These are phyloP conservation scores for Hydriomena furcata DNA, from an alignment of 2,888 invertebrate genomes.

Conservation along the genomic window DNA sequence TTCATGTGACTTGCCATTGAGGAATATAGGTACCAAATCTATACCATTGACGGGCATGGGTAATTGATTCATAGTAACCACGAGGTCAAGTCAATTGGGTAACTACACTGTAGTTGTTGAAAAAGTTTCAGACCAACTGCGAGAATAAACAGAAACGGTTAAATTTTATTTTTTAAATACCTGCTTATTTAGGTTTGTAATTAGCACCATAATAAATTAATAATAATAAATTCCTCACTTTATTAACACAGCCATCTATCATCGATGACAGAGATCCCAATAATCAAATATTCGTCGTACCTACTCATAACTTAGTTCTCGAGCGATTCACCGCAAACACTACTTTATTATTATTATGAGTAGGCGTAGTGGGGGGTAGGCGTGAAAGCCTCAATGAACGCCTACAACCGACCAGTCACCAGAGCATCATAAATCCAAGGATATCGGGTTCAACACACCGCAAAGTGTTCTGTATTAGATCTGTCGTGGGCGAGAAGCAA, in stretches of 20 bases:
- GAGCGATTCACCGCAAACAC: background rate
- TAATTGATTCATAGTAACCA: conserved; percentile 15
- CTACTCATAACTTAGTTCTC: background rate
- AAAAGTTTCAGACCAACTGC: background rate
- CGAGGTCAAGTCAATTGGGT: conserved; percentile 8
- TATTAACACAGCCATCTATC: no score
- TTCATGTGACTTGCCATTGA: conserved; percentile 32
- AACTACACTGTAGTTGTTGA: background rate
- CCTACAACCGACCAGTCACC: conserved; percentile 34
- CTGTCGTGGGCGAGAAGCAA: conserved; percentile 31
- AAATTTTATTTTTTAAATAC: no score
- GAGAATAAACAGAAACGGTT: no score
- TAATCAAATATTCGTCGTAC: no score
- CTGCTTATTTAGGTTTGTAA: no score
- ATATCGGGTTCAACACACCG: conserved; percentile 38
- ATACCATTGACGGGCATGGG: conserved; percentile 19
- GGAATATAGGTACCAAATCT: conserved; percentile 1
- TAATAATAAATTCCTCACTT: no score
- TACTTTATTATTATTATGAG: conserved; percentile 33
- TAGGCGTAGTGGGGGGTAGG: conserved; percentile 30
- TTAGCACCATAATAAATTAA: no score
- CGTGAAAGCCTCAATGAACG: conserved; percentile 43
- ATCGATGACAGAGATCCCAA: no score
- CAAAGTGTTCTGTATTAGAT: conserved; percentile 32
- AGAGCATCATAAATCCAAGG: conserved; percentile 34